These are phyloP conservation scores for Dissostichus mawsoni DNA, from an alignment of 2,113 vertebrate species.

Conservation along the genomic window DNA sequence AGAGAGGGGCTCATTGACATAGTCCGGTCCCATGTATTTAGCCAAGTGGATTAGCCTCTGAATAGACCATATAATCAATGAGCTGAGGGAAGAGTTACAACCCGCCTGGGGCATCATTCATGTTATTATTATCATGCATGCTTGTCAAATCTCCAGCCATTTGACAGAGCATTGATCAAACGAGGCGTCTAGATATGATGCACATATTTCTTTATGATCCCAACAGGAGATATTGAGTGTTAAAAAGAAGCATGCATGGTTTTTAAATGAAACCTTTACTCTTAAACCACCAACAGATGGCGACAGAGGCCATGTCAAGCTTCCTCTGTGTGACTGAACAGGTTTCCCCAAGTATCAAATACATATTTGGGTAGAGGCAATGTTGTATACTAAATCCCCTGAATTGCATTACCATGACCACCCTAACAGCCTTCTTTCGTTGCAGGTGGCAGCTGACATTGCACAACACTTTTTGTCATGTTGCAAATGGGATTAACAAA, in stretches of 20 bases:
- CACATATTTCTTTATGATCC: neutral
- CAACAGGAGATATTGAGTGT: neutral
- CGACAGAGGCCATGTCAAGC: slow-evolving; percentile 57
- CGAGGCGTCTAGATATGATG: neutral
- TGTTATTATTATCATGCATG: slow-evolving; percentile 8
- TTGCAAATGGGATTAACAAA: slow-evolving; percentile 13
- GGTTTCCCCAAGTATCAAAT: neutral
- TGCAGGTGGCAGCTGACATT: neutral
- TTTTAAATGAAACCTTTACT: neutral
- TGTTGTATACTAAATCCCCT: neutral
- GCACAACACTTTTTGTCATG: neutral
- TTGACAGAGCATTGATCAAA: neutral
- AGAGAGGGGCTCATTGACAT: slow-evolving; percentile 53
- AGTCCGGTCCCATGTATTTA: slow-evolving; percentile 40
- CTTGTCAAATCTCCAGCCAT: neutral
- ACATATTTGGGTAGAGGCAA: neutral
- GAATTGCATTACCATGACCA: neutral
- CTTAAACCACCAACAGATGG: slow-evolving; percentile 72
- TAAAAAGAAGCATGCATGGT: neutral
- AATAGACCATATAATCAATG: slow-evolving; percentile 60
- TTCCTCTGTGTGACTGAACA: neutral
- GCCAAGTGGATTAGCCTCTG: slow-evolving; percentile 55
- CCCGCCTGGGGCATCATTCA: slow-evolving; percentile 20
- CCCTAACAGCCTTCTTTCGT: rapidly evolving
- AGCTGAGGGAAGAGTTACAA: slow-evolving; percentile 9